Conservation (phyloP, 2,888 invertebrate species). For the Erebia epiphron region DNA sequence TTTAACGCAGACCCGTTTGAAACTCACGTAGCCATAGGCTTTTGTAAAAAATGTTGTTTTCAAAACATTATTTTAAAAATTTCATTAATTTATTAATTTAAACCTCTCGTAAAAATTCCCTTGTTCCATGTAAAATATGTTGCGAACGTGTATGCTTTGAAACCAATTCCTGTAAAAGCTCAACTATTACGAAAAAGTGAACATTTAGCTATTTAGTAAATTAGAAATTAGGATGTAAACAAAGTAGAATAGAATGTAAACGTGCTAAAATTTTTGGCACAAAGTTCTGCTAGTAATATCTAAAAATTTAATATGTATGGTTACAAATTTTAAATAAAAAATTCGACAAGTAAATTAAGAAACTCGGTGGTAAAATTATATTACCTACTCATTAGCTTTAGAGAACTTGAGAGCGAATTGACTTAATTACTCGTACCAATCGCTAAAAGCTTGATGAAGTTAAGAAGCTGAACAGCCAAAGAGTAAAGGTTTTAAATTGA, state of each 20-base stretch:
- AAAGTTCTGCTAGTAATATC: not conserved
- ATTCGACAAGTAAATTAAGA: not conserved
- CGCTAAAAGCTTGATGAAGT: slow-evolving; percentile 24
- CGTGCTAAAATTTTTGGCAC: not conserved
- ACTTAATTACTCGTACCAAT: slow-evolving; percentile 17
- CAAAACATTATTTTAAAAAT: no score
- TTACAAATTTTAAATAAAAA: slow-evolving; percentile 2
- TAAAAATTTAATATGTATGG: slow-evolving; percentile 6
- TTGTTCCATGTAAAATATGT: not conserved
- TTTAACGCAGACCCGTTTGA: no score
- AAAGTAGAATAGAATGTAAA: not conserved
- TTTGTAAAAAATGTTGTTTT: no score
- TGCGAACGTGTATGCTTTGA: not conserved
- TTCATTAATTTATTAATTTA: no score
- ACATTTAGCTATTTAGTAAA: not conserved
- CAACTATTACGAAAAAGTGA: not conserved
- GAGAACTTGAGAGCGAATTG: slow-evolving; percentile 12
- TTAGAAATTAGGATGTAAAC: not conserved
- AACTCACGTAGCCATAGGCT: no score
- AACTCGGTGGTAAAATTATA: slow-evolving; percentile 10
- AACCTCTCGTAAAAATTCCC: not conserved
- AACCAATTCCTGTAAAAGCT: no score
- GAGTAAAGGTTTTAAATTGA: slow-evolving; percentile 26
- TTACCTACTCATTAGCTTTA: slow-evolving; percentile 6
- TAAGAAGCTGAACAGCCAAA: slow-evolving; percentile 25